Evolutionary conservation across 2,113 vertebrate genomes (phyloP).

Genomic region (Strix uralensis): DNA sequence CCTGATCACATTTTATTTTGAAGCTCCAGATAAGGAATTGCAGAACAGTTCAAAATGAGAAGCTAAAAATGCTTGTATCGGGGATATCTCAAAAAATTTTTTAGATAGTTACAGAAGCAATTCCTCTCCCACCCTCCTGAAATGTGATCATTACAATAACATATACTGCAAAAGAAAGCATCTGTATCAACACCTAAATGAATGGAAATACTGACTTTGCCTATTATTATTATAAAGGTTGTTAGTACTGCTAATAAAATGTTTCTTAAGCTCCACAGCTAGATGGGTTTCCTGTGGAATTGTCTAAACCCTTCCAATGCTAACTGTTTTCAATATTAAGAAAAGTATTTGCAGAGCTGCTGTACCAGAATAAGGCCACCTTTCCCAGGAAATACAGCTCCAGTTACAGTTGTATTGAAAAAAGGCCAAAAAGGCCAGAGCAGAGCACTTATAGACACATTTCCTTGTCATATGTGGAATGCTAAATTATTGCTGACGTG

Average conservation of each 20-base stretch:
- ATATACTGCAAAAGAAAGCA: constrained; percentile 31
- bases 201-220: constrained; percentile 37
- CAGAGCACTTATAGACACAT: constrained; percentile 38
- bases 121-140: constrained; percentile 34
- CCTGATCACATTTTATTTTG: background rate
- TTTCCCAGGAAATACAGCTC: constrained; percentile 58
- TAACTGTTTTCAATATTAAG: constrained; percentile 61
- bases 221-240: constrained; percentile 54
- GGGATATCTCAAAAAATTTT: background rate
- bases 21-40: background rate
- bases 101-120: constrained; percentile 28
- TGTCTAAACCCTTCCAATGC: constrained; percentile 50
- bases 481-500: constrained; percentile 19
- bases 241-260: constrained; percentile 61
- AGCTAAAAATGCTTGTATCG: background rate
- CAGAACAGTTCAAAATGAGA: background rate
- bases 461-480: constrained; percentile 16
- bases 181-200: constrained; percentile 55
- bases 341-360: constrained; percentile 58
- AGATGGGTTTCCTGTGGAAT: constrained; percentile 70
- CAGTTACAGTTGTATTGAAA: constrained; percentile 50
- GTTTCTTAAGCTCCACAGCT: constrained; percentile 54
- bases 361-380: constrained; percentile 46
- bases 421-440: constrained; percentile 38
- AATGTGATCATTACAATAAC: constrained; percentile 35